Conservation (phyloP, 2,797 vertebrate species). For the Syngnathus acus region DNA sequence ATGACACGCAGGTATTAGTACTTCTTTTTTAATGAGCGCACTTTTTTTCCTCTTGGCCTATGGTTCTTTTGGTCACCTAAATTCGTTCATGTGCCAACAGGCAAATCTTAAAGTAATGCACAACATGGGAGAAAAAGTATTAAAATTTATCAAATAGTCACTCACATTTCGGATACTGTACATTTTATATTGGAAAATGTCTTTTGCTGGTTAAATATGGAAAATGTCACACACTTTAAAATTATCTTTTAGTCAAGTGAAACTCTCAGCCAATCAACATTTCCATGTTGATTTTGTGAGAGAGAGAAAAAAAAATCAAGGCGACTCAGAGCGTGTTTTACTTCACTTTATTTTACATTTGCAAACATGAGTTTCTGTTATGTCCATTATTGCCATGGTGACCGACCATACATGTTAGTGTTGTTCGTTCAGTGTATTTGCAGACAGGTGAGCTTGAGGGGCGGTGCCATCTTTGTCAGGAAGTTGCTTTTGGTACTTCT, state of each 20-base stretch:
- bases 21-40: no score
- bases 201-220: background rate
- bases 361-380: background rate
- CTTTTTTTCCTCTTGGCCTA: no score
- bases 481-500: slow-evolving; percentile 60
- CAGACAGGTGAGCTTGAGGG: slow-evolving; percentile 62
- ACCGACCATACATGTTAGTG: background rate
- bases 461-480: slow-evolving; percentile 46
- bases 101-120: no score
- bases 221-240: background rate
- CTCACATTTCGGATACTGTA: background rate
- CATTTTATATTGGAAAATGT: background rate
- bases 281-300: background rate
- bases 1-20: no score
- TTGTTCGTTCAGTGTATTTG: slow-evolving; percentile 14
- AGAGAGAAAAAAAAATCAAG: background rate
- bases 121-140: no score
- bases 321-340: background rate
- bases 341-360: slow-evolving; percentile 2
- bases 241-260: background rate
- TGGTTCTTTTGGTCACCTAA: no score
- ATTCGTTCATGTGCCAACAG: no score
- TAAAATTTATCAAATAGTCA: no score
- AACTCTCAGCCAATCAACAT: background rate
- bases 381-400: background rate